Base-by-base conservation (phyloP, 1,140 invertebrate species). In the Eubasilissa regina region DNA sequence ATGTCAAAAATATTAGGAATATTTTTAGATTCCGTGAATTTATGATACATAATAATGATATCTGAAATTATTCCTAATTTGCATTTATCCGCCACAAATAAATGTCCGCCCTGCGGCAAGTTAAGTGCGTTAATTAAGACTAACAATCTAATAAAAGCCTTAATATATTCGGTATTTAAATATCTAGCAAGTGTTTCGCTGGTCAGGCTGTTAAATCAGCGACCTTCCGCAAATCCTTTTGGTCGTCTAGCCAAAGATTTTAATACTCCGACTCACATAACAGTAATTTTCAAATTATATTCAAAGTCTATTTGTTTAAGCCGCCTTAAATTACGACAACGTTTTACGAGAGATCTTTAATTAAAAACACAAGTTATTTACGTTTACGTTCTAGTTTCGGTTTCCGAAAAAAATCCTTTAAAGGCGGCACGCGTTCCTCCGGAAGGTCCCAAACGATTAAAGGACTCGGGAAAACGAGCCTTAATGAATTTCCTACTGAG, bases 371-470 rank as follows among this genome's bases (percentile, higher is more conserved):
- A 8, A 51, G 48, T 13, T 51, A 48, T 48, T 48, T 48, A 48
- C 7, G 47, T 7, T 48, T 13, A 35, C 25, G 25, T 35, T 35
- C 25, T 35, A 35, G 25, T 35, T 35, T 35, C 25, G 25, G 25
- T 35, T 35, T 35, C 25, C 25, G 25, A 35, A 35, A 35, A 35
- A 35, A 35, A 35, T 35, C 25, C 25, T 6, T 15, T 51, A 13
- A 12, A 12, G 11, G 48, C 48, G 48, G 11, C 48, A 12, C n/a
- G 11, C 48, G 48, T 51, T 8, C 8, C n/a, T 51, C 48, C 48
- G 48, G n/a, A 51, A 51, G n/a, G n/a, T 51, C n/a, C 48, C 48
- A 13, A 51, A 51, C 48, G 48, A 51, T 51, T 51, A 51, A 51
- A 8, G 48, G 11, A 51, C n/a, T 51, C 8, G n/a, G 11, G 1